Base-by-base conservation (phyloP, 2,797 vertebrate species). In the Amniataba percoides region DNA sequence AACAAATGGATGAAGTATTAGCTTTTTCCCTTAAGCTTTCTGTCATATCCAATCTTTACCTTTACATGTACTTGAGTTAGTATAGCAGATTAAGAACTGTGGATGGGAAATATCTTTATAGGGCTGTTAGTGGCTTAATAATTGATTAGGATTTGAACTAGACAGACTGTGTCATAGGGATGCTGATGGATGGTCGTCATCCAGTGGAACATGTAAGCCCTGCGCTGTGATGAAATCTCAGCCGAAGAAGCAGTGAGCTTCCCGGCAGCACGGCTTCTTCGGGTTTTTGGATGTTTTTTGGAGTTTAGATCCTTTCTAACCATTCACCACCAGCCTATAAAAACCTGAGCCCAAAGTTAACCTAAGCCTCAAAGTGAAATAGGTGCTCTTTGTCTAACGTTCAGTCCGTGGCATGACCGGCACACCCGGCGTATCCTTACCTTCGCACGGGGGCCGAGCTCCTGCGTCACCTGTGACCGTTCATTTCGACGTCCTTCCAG, bases 1-100 rank as follows among this genome's bases (percentile, higher is more conserved):
- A 92, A 93, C 80, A 92, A 88, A 94, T 81, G 86, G 93, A 95
- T 96, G 95, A 95, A 96, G 94, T 95, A 95, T 95, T 95, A 94
- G 92, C 92, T 89, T 94, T 90, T 92, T 81, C 89, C 90, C 86
- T 91, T 79, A 88, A 93, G 91, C 89, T 88, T 91, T 89, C 83
- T 89, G 86, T 94, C 90, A 71, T 85, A 85, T 88, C 92, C 83
- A 72, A 87, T 77, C 74, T 91, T 87, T 86, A 84, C 77, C 81
- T 92, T 88, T 87, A 87, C 74, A 52, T 88, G 73, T 88, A 89
- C 85, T 87, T 86, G 86, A 93, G 89, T 91, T 92, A 88, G 77
- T 85, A 43, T 86, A 92, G 81, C n/a, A 45, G 85, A 87, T 87
- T 74, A 83, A 76, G 81, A 88, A 82, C 89, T 90, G 87, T 88